phyloP scores from a whole-genome alignment of 2,113 vertebrate genomes.

The Cariama cristata region DNA sequence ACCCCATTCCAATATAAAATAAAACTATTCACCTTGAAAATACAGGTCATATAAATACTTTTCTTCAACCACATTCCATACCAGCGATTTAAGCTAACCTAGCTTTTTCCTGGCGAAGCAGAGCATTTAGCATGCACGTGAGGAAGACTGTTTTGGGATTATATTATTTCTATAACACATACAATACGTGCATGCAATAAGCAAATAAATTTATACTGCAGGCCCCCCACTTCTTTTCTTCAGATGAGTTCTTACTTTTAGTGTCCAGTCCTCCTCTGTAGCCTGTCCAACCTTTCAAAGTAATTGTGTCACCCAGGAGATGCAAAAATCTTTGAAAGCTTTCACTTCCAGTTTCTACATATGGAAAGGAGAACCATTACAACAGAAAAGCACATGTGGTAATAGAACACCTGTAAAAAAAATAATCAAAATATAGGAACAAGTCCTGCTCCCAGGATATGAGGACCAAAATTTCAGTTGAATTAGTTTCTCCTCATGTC shows the following conservation, averaged over 20 bases:
- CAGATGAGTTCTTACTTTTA: slow-evolving; percentile 86
- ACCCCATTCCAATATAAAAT: not conserved
- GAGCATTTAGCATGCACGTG: not conserved
- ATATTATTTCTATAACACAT: not conserved
- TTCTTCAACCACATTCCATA: not conserved
- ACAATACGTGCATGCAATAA: accelerated
- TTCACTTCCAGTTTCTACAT: slow-evolving; percentile 90
- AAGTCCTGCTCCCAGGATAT: not conserved
- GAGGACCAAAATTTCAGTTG: not conserved
- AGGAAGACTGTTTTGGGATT: not conserved
- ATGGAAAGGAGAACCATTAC: not conserved
- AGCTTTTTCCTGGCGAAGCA: not conserved
- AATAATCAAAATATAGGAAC: not conserved
- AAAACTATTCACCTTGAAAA: not conserved
- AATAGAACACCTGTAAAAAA: not conserved
- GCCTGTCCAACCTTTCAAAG: slow-evolving; percentile 95
- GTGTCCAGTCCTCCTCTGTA: slow-evolving; percentile 98
- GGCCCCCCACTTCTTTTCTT: not conserved
- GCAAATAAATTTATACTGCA: not conserved
- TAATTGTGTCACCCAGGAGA: slow-evolving; percentile 91
- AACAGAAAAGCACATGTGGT: not conserved
- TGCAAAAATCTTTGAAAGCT: slow-evolving; percentile 91
- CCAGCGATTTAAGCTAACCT: not conserved
- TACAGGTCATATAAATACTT: not conserved
- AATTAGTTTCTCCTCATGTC: not conserved